Evolutionary conservation across 1,140 invertebrate species (phyloP).

Genomic region (Acromyrmex charruanus): DNA sequence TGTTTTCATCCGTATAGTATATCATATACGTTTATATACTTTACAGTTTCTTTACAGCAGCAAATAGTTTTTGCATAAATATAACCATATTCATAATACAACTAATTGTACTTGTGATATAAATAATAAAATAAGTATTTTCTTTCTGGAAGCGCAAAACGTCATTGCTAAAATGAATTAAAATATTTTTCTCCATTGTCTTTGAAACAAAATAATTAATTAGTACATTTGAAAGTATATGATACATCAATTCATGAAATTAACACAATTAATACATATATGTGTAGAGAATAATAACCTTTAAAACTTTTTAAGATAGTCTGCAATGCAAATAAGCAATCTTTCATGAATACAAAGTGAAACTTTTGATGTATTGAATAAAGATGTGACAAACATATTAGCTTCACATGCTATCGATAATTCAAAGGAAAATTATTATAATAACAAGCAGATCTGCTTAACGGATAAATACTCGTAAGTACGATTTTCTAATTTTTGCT

Average conservation of each 20-base stretch:
- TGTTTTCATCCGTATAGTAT: neutral
- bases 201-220: neutral
- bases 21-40: neutral
- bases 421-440: slow-evolving; percentile 14
- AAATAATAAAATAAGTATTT: slow-evolving; percentile 45
- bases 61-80: slow-evolving; percentile 17
- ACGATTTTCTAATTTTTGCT: slow-evolving; percentile 34
- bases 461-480: slow-evolving; percentile 23
- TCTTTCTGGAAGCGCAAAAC: slow-evolving; percentile 45
- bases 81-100: slow-evolving; percentile 12
- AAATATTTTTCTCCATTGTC: slow-evolving; percentile 15
- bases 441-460: neutral
- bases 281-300: neutral
- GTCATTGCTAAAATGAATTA: slow-evolving; percentile 39
- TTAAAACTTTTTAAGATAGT: neutral
- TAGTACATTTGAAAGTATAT: neutral
- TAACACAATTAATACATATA: neutral
- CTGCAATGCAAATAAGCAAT: neutral
- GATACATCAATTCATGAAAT: neutral
- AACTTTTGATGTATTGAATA: neutral
- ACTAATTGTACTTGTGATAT: slow-evolving; percentile 41
- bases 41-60: neutral
- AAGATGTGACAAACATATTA: neutral
- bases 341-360: neutral
- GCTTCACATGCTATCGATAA: neutral